Evolutionary conservation across 1,140 invertebrate species (phyloP), one percentile per base, ranked within the genome.

Genomic region (Drosophila prosaltans): DNA sequence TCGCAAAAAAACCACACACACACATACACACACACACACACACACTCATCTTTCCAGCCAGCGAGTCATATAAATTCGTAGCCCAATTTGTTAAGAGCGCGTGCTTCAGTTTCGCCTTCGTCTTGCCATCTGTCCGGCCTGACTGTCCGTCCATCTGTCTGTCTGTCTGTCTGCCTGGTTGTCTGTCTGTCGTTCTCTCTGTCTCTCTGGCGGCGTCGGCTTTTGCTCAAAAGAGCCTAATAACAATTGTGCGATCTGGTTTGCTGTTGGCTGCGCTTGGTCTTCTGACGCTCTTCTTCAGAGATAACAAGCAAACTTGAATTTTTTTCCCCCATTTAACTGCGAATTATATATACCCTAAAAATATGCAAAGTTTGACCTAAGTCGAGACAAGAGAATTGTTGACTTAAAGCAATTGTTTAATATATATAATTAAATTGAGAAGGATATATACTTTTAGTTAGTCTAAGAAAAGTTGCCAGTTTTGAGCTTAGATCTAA

Each of bases 21-120:
- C 41, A 43, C 41, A 3, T 9, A 40, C 39, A 40, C 39, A 36
- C 39, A 11, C 39, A 40, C 39, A 11, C 39, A 40, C 43, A 48
- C 6, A 48, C 45, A 51, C 45, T 26, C 21, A 59, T 66, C 51
- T 72, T 24, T 26, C 21, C 21, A 26, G 45, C 21, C 61, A 55
- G 54, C 68, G 59, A 67, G 64, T 82, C 75, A 80, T 65, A 82
- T 82, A 82, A 82, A 83, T 84, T 86, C 73, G 83, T 78, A 89
- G 80, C 80, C 84, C 80, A 88, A 88, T 88, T 88, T 88, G 83
- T 88, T 80, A 80, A 89, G 70, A 88, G 83, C 83, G 84, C 83
- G 83, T 88, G 83, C 84, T 89, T 88, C 68, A 88, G 73, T 83
- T 88, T 83, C 73, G 69, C 48, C 68, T 62, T 65, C 51, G 36